Conservation (phyloP, 2,797 vertebrate genomes). For the Xiphorhynchus erythropygius region DNA sequence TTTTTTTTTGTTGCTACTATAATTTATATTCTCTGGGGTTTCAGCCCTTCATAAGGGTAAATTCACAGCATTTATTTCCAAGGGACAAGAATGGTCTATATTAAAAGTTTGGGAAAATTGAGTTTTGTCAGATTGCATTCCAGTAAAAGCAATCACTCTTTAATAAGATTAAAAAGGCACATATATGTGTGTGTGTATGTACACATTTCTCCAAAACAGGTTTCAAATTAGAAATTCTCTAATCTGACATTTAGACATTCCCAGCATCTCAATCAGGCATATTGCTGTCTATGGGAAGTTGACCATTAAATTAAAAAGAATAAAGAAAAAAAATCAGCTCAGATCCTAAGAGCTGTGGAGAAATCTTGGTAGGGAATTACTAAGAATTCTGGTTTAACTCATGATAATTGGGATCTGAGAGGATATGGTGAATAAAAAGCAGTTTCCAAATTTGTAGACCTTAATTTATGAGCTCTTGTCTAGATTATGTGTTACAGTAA, state of each 20-base stretch:
- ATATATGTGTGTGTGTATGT: not conserved
- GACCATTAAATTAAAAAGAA: not conserved
- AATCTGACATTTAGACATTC: not conserved
- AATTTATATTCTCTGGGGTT: not conserved
- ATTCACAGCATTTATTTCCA: not conserved
- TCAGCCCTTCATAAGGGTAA: not conserved
- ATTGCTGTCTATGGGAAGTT: not conserved
- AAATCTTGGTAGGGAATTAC: not conserved
- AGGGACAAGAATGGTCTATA: not conserved
- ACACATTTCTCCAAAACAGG: not conserved
- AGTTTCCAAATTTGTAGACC: not conserved
- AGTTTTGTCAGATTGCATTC: not conserved
- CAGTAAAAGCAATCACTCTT: not conserved
- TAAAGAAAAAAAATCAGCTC: not conserved
- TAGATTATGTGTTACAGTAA: slow-evolving; percentile 52
- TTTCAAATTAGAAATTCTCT: not conserved
- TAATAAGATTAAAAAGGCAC: not conserved
- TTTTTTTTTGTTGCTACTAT: not conserved
- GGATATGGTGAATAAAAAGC: not conserved
- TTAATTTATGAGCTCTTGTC: slow-evolving; percentile 51
- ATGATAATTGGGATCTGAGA: not conserved
- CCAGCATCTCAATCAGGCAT: not conserved
- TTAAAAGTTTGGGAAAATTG: not conserved
- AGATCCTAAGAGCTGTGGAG: not conserved
- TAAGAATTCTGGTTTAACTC: not conserved